Evolutionary conservation across 1,140 invertebrate species (phyloP).

Genomic region (Mactra quadrangularis): DNA sequence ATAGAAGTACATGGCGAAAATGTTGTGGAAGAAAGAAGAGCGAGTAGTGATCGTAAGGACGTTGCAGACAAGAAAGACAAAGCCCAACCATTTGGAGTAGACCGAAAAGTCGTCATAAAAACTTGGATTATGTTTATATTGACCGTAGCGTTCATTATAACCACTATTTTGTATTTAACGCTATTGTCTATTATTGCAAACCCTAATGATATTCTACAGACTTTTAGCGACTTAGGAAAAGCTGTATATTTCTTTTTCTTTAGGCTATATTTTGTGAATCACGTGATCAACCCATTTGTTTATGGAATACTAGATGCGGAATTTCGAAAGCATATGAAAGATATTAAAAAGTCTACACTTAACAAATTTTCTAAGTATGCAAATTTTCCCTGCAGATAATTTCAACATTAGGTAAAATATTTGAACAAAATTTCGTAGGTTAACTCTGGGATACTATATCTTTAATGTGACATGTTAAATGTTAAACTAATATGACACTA

Average conservation of each 20-base stretch:
- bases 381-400: too few species aligned
- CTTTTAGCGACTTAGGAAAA: background rate
- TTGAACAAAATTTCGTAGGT: too few species aligned
- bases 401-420: too few species aligned
- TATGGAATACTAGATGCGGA: slow-evolving; percentile 15
- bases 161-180: background rate
- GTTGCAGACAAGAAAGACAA: too few species aligned
- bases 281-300: slow-evolving; percentile 38
- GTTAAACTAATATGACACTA: too few species aligned
- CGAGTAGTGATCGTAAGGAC: background rate
- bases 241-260: slow-evolving; percentile 21
- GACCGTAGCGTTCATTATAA: slow-evolving; percentile 8
- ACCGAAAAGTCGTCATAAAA: background rate
- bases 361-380: background rate
- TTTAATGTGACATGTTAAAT: too few species aligned
- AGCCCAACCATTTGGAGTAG: background rate
- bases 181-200: slow-evolving; percentile 1
- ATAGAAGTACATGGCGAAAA: background rate
- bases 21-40: background rate
- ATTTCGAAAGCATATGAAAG: slow-evolving; percentile 9
- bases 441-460: too few species aligned
- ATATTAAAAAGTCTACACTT: background rate
- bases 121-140: slow-evolving; percentile 25
- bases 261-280: slow-evolving; percentile 16
- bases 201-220: background rate